phyloP scores from a whole-genome alignment of 2,888 invertebrate genomes.

The Hecatera dysodea region DNA sequence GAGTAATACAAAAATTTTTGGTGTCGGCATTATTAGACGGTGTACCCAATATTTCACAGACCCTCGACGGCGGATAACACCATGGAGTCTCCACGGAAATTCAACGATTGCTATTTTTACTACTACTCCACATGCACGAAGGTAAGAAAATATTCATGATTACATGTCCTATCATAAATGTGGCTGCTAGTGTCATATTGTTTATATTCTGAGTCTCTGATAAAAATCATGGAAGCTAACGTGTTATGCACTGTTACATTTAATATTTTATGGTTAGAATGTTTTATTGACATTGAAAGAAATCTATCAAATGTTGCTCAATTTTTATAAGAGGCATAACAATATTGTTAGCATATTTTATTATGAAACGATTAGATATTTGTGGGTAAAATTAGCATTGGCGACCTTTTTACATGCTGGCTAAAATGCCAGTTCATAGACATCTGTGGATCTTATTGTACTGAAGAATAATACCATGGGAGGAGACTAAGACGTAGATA shows the following conservation, averaged over 20 bases:
- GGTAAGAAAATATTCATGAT: conserved; percentile 88
- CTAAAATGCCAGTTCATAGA: conserved; percentile 21
- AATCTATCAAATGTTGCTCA: conserved; percentile 7
- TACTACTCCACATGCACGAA: conserved; percentile 96
- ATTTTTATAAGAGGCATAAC: conserved; percentile 24
- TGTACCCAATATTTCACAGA: conserved; percentile 80
- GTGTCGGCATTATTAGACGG: conserved; percentile 71
- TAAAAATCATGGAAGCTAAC: conserved; percentile 59
- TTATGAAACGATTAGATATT: conserved; percentile 27
- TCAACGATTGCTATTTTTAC: conserved; percentile 97
- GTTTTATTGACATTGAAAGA: conserved; percentile 50
- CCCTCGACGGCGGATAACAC: conserved; percentile 82
- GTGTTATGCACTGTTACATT: conserved; percentile 52
- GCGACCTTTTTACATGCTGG: conserved; percentile 43
- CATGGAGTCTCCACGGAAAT: conserved; percentile 94
- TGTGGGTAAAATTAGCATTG: conserved; percentile 35
- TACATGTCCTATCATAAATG: conserved; percentile 30
- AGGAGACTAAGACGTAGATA: background rate
- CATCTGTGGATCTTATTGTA: conserved; percentile 15
- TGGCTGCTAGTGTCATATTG: conserved; percentile 54
- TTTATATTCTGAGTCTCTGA: conserved; percentile 55
- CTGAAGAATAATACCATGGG: conserved; percentile 4
- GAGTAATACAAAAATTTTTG: conserved; percentile 65
- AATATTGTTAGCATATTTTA: conserved; percentile 24
- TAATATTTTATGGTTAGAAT: conserved; percentile 62